Base-by-base conservation (phyloP, 2,113 vertebrate species). In the Arothron firmamentum region DNA sequence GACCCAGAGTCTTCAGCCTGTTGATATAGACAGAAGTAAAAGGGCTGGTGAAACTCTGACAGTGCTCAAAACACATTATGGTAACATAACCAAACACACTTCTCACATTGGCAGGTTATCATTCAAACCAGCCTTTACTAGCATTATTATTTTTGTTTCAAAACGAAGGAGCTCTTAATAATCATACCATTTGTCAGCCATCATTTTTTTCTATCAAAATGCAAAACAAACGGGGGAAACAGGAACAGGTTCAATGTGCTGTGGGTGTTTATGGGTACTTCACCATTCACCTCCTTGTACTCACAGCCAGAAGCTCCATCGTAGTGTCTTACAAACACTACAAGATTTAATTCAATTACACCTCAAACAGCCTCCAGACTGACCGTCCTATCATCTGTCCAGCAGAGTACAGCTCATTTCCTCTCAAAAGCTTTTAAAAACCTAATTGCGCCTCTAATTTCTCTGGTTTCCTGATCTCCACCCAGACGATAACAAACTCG, bases 361-460 rank as follows among this genome's bases (percentile, higher is more conserved):
- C 61, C 52, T 78, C 65, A 73, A 71, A 70, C 61, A 6, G 59
- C 18, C 75, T 79, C 73, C 41, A 25, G 61, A 69, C 68, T 72
- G 70, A 81, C 77, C 41, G 68, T 62, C 13, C 47, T 0, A 48
- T 79, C 79, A 80, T 79, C 74, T 56, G 76, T 72, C 61, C 57
- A 13, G 56, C 64, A 75, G 62, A 57, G 75, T 19, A 59, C 59
- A 21, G 70, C 83, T 83, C 78, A 80, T 87, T 88, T 90, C 87
- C 88, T 84, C 83, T 78, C 51, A 81, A 90, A 83, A 88, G 67
- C 79, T 84, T 87, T 86, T 80, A 72, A 79, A 76, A 66, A 72
- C 77, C 56, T 79, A 88, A 80, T 83, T 86, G 83, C 67, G 67
- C 42, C 78, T 80, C 65, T 69, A 72, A 80, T 83, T 77, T 80